These are phyloP conservation scores for Psilopogon haemacephalus DNA, from an alignment of 2,113 vertebrate genomes.

Conservation along the genomic window DNA sequence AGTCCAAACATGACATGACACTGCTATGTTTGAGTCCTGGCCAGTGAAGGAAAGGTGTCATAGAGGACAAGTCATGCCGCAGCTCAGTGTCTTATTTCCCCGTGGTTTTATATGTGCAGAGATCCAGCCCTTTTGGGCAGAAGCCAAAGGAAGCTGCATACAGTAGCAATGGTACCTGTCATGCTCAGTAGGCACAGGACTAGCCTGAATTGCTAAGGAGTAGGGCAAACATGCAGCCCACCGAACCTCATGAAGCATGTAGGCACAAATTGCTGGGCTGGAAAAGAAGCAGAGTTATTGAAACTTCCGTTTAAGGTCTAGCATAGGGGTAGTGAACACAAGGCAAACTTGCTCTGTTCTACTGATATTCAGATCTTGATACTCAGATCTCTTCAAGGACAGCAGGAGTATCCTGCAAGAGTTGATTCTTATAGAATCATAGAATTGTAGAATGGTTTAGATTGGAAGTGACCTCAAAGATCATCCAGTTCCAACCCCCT, in stretches of 20 bases:
- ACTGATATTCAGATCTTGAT: not conserved
- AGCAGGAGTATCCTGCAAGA: not conserved
- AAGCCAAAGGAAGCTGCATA: not conserved
- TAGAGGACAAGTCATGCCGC: not conserved
- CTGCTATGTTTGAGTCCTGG: not conserved
- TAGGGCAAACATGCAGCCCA: not conserved
- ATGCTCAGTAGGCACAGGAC: not conserved
- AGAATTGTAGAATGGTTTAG: no score
- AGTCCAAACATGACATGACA: not conserved
- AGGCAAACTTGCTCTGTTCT: not conserved
- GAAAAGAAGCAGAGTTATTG: not conserved
- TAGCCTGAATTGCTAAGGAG: not conserved
- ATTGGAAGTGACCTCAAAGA: no score
- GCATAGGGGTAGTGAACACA: not conserved
- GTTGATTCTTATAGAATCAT: not conserved
- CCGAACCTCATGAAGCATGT: accelerated
- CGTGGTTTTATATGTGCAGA: not conserved
- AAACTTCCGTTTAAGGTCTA: not conserved
- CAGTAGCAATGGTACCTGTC: not conserved
- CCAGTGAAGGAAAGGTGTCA: not conserved
- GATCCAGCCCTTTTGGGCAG: not conserved
- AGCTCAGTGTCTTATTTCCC: not conserved
- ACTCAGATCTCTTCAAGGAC: not conserved
- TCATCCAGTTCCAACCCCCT: no score
- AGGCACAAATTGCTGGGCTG: not conserved